Conservation (phyloP, 2,113 vertebrate species). For the Tyrannus savana region DNA sequence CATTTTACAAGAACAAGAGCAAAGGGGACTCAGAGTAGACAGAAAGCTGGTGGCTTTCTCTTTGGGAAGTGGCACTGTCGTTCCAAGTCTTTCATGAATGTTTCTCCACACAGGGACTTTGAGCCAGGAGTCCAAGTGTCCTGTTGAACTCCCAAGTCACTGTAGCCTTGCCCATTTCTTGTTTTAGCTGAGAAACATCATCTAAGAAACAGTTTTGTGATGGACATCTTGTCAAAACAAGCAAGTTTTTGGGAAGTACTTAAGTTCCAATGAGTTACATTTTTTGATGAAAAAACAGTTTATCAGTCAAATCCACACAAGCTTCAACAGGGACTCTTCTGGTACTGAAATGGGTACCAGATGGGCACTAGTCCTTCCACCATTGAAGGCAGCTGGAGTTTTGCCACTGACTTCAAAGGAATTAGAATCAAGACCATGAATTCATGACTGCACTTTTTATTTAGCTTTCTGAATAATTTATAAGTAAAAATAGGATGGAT, state of each 20-base stretch:
- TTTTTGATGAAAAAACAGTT: conserved; percentile 1
- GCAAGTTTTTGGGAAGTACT: neutral
- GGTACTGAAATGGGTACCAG: conserved; percentile 29
- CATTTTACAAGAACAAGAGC: neutral
- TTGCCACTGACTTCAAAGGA: conserved; percentile 54
- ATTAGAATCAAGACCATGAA: conserved; percentile 55
- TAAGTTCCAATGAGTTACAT: neutral
- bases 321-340: neutral
- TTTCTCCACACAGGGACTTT: neutral
- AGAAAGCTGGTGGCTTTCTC: neutral
- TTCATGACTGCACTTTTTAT: conserved; percentile 49
- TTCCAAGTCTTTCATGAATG: neutral
- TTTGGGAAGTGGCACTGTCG: neutral
- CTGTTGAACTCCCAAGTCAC: neutral
- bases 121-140: neutral
- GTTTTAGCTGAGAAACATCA: neutral
- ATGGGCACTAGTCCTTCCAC: conserved; percentile 39
- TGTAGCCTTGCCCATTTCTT: neutral
- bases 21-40: neutral
- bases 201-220: neutral
- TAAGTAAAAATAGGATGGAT: conserved; percentile 40
- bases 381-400: conserved; percentile 4
- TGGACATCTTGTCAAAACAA: neutral
- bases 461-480: conserved; percentile 60
- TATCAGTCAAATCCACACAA: neutral